Percentiles rank a stretch among this genome's conserved stretches.
These are phyloP conservation scores for Tenthredo mesomela DNA, from an alignment of 2,888 invertebrate species.

Conservation along the genomic window DNA sequence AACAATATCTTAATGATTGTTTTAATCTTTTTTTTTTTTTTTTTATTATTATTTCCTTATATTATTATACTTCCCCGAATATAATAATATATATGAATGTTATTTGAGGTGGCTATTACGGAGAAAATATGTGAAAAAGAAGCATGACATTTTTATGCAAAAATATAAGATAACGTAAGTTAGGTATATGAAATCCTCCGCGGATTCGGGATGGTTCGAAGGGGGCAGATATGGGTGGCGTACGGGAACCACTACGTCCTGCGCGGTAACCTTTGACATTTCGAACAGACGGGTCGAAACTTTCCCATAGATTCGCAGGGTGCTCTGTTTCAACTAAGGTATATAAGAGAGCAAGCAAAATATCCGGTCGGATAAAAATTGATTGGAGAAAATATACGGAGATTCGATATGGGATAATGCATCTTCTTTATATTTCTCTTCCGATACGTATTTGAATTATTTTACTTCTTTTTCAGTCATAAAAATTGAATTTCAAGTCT, in stretches of 20 bases:
- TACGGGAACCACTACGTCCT: constrained; percentile 62
- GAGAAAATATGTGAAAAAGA: neutral
- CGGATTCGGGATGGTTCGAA: constrained; percentile 16
- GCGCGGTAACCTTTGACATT: constrained; percentile 75
- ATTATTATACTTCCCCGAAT: neutral
- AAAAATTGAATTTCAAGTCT: neutral
- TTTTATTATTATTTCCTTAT: neutral
- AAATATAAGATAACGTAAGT: neutral
- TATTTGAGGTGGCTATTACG: neutral
- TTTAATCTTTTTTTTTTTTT: too few species aligned
- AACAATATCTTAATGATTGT: too few species aligned
- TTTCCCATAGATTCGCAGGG: constrained; percentile 53
- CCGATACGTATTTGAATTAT: neutral
- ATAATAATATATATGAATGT: neutral
- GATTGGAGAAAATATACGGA: neutral
- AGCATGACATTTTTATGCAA: neutral
- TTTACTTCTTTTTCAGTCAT: neutral
- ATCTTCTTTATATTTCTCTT: neutral
- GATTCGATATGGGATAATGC: neutral
- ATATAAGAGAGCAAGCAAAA: constrained; percentile 4
- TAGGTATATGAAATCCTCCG: neutral
- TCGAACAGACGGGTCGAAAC: constrained; percentile 70
- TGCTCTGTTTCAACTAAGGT: constrained; percentile 9
- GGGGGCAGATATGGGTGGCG: constrained; percentile 15
- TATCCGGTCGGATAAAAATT: constrained; percentile 10